Evolutionary conservation across 2,797 vertebrate species (phyloP).

Genomic region (Etheostoma nigrum): DNA sequence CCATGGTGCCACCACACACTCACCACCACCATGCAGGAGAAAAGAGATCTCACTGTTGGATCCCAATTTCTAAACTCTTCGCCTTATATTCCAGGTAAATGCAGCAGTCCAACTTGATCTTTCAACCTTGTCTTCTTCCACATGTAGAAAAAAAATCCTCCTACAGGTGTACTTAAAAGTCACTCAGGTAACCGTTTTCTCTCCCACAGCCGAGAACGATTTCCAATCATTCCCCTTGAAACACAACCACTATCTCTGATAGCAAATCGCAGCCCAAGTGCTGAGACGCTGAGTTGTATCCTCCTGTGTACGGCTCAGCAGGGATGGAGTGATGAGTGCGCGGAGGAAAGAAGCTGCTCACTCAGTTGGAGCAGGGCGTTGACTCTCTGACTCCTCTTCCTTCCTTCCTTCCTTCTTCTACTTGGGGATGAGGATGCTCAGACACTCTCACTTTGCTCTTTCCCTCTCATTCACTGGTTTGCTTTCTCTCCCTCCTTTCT

Average conservation of each 20-base stretch:
- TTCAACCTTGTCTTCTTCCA: slow-evolving; percentile 16
- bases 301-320: slow-evolving; percentile 39
- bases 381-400: slow-evolving; percentile 60
- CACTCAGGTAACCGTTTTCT: slow-evolving; percentile 14
- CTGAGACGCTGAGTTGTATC: slow-evolving; percentile 31
- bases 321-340: slow-evolving; percentile 55
- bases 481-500: slow-evolving; percentile 49
- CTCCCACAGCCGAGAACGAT: not conserved
- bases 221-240: slow-evolving; percentile 4
- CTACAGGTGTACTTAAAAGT: slow-evolving; percentile 14
- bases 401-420: slow-evolving; percentile 37
- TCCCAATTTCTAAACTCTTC: not conserved
- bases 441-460: slow-evolving; percentile 36
- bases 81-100: slow-evolving; percentile 5
- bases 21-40: slow-evolving; percentile 77
- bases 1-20: slow-evolving; percentile 86
- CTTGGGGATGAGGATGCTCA: slow-evolving; percentile 58
- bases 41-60: not conserved
- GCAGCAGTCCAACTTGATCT: slow-evolving; percentile 16
- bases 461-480: slow-evolving; percentile 16
- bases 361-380: slow-evolving; percentile 77
- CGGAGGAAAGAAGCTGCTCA: slow-evolving; percentile 68
- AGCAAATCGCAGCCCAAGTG: slow-evolving; percentile 15
- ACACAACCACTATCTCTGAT: not conserved
- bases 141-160: slow-evolving; percentile 2